Conservation (phyloP, 2,113 vertebrate genomes). For the Microcebus griseorufus region DNA sequence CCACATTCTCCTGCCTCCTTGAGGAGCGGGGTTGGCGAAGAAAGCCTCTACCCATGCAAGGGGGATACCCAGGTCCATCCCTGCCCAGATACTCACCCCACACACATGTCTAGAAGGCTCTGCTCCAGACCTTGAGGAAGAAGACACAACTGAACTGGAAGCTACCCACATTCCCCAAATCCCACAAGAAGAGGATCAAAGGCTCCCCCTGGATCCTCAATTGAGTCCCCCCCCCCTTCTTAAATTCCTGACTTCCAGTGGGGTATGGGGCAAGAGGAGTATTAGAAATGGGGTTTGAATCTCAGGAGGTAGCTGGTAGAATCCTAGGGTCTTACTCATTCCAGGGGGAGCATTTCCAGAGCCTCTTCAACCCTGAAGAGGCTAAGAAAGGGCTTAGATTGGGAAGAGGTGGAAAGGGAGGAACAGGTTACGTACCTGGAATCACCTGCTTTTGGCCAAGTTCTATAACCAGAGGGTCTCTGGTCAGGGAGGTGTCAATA, state of each 20-base stretch:
- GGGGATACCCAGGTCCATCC: neutral
- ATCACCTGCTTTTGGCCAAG: slow-evolving; percentile 97
- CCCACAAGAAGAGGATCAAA: neutral
- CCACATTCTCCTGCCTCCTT: neutral
- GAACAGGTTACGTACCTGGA: slow-evolving; percentile 84
- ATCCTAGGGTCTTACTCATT: neutral
- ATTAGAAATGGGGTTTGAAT: neutral
- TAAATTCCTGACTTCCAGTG: neutral
- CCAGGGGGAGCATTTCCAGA: neutral
- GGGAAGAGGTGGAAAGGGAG: neutral
- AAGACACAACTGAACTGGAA: slow-evolving; percentile 24
- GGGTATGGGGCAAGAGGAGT: neutral
- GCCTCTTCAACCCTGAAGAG: neutral
- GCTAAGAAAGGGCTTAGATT: neutral
- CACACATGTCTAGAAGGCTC: slow-evolving; percentile 95
- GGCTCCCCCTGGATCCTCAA: neutral
- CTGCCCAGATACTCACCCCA: slow-evolving; percentile 89
- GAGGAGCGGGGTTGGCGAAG: neutral
- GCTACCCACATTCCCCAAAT: neutral
- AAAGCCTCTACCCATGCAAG: neutral
- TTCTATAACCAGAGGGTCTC: slow-evolving; percentile 94
- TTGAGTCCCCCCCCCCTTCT: neutral
- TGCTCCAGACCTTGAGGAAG: slow-evolving; percentile 92
- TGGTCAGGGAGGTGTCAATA: slow-evolving; percentile 93
- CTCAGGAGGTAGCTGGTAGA: neutral